A percentile compares a stretch with the other conserved stretches of the same genome.
phyloP scores from a whole-genome alignment of 2,888 invertebrate species.

The Steinernema hermaphroditum region DNA sequence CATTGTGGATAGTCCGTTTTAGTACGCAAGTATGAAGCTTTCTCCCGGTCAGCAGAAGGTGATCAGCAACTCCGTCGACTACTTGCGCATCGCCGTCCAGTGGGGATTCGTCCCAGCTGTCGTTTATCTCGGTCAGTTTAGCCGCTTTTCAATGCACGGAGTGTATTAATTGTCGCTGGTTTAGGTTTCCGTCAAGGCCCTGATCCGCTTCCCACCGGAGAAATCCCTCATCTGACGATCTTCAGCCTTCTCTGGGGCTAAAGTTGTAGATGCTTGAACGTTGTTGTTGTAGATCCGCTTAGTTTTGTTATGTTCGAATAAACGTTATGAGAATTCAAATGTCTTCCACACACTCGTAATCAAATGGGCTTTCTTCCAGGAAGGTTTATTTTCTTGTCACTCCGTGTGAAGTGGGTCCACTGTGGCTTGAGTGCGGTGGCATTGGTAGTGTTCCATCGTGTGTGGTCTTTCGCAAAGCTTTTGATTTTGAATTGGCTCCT shows the following conservation, averaged over 20 bases:
- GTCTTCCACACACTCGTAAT: too few relatives aligned
- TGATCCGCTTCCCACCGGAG: constrained; percentile 43
- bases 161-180: too few relatives aligned
- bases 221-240: constrained; percentile 53
- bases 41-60: constrained; percentile 45
- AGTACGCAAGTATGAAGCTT: constrained; percentile 42
- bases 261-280: constrained; percentile 6
- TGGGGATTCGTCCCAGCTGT: constrained; percentile 65
- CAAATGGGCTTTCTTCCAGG: too few relatives aligned
- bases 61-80: constrained; percentile 48
- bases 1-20: neutral
- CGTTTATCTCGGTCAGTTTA: constrained; percentile 58
- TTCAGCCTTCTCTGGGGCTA: constrained; percentile 59
- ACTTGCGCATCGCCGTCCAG: constrained; percentile 47
- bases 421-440: too few relatives aligned
- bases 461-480: too few relatives aligned
- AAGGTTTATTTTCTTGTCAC: too few relatives aligned
- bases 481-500: too few relatives aligned
- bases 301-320: constrained; percentile 7
- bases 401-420: too few relatives aligned
- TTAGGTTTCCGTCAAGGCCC: constrained; percentile 40
- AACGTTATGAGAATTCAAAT: neutral
- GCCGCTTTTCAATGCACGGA: neutral
- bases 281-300: neutral
- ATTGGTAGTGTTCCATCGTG: too few relatives aligned